Conservation (phyloP, 2,797 vertebrate species). For the Cottoperca gobio region DNA sequence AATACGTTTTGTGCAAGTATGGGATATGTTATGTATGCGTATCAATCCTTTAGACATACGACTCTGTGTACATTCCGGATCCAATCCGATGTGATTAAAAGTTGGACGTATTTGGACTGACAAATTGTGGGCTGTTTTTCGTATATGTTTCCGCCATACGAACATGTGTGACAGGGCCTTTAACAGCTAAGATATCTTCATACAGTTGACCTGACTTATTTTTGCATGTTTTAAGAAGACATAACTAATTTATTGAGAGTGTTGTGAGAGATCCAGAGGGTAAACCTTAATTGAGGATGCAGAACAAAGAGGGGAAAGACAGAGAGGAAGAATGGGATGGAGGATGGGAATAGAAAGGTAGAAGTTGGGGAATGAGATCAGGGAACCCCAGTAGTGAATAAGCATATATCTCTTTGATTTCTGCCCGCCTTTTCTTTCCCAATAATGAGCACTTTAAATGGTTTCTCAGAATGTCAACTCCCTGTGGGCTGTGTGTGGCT, state of each 20-base stretch:
- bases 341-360: constrained; percentile 37
- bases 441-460: constrained; percentile 87
- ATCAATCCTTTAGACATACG: too few species aligned
- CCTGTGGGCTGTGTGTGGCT: constrained; percentile 68
- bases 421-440: constrained; percentile 68
- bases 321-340: constrained; percentile 12
- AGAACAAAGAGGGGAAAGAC: constrained; percentile 41
- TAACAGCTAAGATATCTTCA: constrained; percentile 6
- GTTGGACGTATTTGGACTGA: too few species aligned
- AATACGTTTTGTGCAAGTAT: too few species aligned
- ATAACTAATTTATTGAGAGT: constrained; percentile 27
- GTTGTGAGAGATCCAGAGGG: not conserved
- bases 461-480: constrained; percentile 77
- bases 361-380: constrained; percentile 44
- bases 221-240: constrained; percentile 18
- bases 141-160: too few species aligned
- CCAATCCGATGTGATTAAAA: too few species aligned
- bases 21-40: too few species aligned
- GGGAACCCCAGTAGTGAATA: constrained; percentile 59
- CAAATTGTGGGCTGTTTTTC: too few species aligned
- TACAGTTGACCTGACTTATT: constrained; percentile 15
- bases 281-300: constrained; percentile 47
- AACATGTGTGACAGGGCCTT: too few species aligned
- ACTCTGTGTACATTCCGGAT: too few species aligned
- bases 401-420: constrained; percentile 74